Evolutionary conservation across 2,888 invertebrate genomes (phyloP).

Genomic region (Trachelus troglodyta): DNA sequence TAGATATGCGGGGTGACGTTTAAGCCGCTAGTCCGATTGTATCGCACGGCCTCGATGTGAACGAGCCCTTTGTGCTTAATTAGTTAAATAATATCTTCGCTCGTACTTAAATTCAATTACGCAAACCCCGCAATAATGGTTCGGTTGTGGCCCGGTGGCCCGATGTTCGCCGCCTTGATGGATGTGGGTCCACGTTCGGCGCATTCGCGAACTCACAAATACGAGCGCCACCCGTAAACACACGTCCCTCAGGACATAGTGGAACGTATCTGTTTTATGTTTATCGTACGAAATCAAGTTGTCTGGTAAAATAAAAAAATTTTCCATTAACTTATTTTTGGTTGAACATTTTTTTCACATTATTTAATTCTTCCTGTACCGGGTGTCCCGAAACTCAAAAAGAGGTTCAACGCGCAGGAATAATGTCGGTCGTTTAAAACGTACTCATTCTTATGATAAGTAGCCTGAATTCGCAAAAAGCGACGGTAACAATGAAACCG

Average conservation of each 20-base stretch:
- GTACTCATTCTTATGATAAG: background rate
- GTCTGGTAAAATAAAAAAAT: background rate
- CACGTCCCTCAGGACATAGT: background rate
- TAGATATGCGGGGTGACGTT: conserved; percentile 7
- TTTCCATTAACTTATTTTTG: background rate
- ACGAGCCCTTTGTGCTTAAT: conserved; percentile 63
- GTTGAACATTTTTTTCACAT: background rate
- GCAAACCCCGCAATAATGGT: conserved; percentile 59
- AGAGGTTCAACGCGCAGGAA: background rate
- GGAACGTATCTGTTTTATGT: background rate
- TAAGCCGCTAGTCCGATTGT: conserved; percentile 28
- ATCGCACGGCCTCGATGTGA: conserved; percentile 55
- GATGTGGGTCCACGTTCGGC: conserved; percentile 45
- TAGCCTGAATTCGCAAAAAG: background rate
- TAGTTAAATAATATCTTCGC: conserved; percentile 65
- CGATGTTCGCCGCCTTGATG: conserved; percentile 55
- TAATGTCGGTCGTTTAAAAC: background rate
- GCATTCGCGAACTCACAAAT: conserved; percentile 22
- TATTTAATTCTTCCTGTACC: background rate
- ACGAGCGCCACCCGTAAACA: conserved; percentile 7
- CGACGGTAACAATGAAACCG: background rate
- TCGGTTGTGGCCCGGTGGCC: conserved; percentile 58
- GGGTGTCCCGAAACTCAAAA: background rate
- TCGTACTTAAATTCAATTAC: conserved; percentile 64
- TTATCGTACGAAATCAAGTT: background rate